Evolutionary conservation across 2,888 invertebrate genomes (phyloP).

Genomic region (Ariolimax columbianus): DNA sequence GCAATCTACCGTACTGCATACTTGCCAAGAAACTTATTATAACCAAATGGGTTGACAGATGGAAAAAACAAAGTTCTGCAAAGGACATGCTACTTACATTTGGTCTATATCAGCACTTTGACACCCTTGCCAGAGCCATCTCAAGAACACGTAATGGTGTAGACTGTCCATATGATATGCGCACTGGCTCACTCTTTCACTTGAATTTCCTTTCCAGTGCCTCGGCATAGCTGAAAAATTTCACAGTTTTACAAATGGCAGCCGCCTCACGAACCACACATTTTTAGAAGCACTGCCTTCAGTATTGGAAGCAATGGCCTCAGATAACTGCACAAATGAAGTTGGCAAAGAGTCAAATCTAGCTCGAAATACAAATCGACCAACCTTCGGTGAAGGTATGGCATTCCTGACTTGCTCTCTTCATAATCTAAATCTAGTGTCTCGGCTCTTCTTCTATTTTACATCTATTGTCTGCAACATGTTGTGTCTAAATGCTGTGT

Average conservation of each 20-base stretch:
- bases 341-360: not conserved
- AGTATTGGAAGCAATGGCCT: not conserved
- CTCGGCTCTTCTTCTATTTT: not conserved
- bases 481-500: no score
- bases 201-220: slow-evolving; percentile 35
- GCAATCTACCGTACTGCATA: no score
- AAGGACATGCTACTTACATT: no score
- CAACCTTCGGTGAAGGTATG: slow-evolving; percentile 27
- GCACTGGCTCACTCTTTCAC: no score
- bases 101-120: no score
- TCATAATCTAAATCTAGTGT: not conserved
- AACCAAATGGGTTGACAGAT: no score
- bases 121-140: no score
- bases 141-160: no score
- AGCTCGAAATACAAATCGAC: not conserved
- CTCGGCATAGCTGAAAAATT: slow-evolving; percentile 10
- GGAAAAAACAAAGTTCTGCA: no score
- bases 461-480: no score
- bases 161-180: no score
- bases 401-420: not conserved
- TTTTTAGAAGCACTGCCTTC: slow-evolving; percentile 3
- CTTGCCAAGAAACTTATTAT: no score
- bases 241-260: not conserved
- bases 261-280: not conserved
- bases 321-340: not conserved